Percentiles rank a stretch among this genome's conserved stretches.
Conservation (phyloP, 2,888 invertebrate species). For the Caenorhabditis sp. region DNA sequence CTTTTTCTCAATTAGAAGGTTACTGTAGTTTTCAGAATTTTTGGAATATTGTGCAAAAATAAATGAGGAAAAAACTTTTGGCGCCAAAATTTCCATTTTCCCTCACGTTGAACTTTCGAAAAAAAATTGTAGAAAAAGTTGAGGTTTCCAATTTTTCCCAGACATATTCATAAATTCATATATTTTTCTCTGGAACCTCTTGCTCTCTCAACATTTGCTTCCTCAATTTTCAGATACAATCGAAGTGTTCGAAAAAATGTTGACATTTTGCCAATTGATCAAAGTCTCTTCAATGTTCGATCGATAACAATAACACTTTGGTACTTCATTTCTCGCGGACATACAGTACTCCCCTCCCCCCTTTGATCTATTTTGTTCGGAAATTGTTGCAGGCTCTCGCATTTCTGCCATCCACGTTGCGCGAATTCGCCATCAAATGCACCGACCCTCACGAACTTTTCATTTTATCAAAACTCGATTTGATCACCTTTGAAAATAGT, state of each 20-base stretch:
- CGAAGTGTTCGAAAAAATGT: not conserved
- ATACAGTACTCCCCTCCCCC: not conserved
- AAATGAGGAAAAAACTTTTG: too few species aligned
- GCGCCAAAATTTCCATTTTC: too few species aligned
- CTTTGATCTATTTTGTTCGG: not conserved
- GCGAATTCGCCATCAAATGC: slow-evolving; percentile 26
- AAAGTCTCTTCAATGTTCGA: not conserved
- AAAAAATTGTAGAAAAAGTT: too few species aligned
- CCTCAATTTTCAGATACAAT: not conserved
- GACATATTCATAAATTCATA: too few species aligned
- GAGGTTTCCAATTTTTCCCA: too few species aligned
- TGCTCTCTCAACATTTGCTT: too few species aligned
- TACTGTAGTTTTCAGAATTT: too few species aligned
- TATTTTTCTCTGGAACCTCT: too few species aligned
- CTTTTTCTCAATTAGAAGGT: too few species aligned
- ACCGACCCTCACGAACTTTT: slow-evolving; percentile 33
- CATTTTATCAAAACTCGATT: slow-evolving; percentile 18
- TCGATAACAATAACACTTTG: not conserved
- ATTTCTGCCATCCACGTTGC: slow-evolving; percentile 25
- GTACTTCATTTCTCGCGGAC: not conserved
- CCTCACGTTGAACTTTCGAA: too few species aligned
- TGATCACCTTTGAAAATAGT: slow-evolving; percentile 22
- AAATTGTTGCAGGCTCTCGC: slow-evolving; percentile 3
- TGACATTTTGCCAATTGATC: not conserved
- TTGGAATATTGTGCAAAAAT: too few species aligned